Evolutionary conservation across 2,888 invertebrate species (phyloP), one percentile per base, ranked within the genome.

Genomic region (Phaonia tiefii): DNA sequence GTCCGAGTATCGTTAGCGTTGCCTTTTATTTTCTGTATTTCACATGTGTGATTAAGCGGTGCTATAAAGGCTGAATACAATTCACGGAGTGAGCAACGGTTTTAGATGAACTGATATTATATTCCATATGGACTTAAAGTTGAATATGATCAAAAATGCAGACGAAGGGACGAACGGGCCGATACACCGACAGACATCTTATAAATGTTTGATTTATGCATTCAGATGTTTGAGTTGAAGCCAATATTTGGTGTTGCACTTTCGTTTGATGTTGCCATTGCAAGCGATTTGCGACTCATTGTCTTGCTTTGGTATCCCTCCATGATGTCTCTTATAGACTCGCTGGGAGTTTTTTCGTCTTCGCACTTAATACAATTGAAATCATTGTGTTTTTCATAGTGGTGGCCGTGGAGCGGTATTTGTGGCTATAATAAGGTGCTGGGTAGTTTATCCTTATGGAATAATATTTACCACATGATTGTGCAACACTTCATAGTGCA

Each of bases 141-240:
- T 63, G 22, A 63, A 22, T 20, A 20, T 86, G 85, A 85, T 86
- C 46, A 10, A 31, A 69, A 63, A 37, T 51, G 15, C 65, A 51
- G 65, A 37, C 58, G 60, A 44, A 71, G 25, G 17, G 31, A 60
- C 58, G 17, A 31, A 49, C 17, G 31, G 51, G 31, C 37, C 20
- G 26, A 17, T 20, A 11, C 5, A 69, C 26, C n/a, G 67, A 63
- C 69, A 58, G 67, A 76, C 25, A 71, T 67, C 77, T 78, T 78
- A 81, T 78, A 81, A 81, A 81, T 78, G 67, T 81, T 81, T 88
- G 88, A 88, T 88, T 89, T 88, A 88, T 88, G 89, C 85, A 84
- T 86, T 85, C 84, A 86, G 88, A 88, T 87, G 86, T 86, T 87
- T 86, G 86, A 88, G 86, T 87, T 87, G 85, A 85, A 88, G 87